Evolutionary conservation across 2,797 vertebrate genomes (phyloP).

Genomic region (Aldrovandia affinis): DNA sequence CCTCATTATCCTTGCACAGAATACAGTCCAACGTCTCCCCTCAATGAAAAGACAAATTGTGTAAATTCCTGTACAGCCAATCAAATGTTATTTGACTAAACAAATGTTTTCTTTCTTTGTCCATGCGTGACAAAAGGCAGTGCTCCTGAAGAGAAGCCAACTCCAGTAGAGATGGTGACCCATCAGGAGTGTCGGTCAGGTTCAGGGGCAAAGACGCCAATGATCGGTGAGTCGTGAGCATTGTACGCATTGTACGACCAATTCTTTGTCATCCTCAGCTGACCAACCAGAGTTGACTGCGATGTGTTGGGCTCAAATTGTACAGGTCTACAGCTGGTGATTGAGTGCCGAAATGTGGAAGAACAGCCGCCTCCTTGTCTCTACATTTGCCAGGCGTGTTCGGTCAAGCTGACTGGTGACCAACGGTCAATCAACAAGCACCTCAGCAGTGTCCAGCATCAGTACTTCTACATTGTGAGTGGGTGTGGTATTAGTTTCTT

Average conservation of each 20-base stretch:
- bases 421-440: constrained; percentile 56
- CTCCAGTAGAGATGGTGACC: neutral
- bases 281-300: neutral
- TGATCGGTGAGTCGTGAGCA: constrained; percentile 10
- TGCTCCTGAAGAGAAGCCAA: neutral
- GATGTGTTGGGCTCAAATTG: neutral
- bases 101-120: neutral
- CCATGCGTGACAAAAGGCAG: neutral
- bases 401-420: constrained; percentile 50
- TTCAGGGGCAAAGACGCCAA: neutral
- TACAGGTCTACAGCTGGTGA: constrained; percentile 63
- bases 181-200: neutral
- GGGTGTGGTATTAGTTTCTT: neutral
- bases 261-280: neutral
- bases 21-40: neutral
- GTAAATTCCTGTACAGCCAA: neutral
- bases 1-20: no score
- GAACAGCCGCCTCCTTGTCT: constrained; percentile 45
- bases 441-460: constrained; percentile 58
- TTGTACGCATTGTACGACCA: no score
- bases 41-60: neutral
- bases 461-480: constrained; percentile 66
- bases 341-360: constrained; percentile 59
- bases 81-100: neutral
- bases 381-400: constrained; percentile 72